These are phyloP conservation scores for Xenentodon cancila DNA, from an alignment of 2,797 vertebrate genomes.

Conservation along the genomic window DNA sequence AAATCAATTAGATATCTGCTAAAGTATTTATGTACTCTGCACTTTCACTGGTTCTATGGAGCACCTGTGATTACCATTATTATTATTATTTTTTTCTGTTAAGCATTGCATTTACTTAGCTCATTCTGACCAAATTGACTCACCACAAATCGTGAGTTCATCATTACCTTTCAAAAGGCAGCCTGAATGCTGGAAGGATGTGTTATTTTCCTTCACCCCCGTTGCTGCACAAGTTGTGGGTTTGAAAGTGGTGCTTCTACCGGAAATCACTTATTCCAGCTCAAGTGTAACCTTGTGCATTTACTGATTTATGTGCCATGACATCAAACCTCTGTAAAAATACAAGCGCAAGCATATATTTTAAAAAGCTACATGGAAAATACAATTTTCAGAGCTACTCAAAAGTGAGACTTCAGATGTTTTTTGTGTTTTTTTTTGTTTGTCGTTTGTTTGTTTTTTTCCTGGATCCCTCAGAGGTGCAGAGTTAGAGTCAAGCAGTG, in stretches of 20 bases:
- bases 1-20: conserved; percentile 47
- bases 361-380: conserved; percentile 28
- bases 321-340: conserved; percentile 43
- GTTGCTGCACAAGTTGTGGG: background rate
- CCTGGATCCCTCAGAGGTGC: background rate
- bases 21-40: conserved; percentile 33
- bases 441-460: background rate
- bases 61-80: conserved; percentile 29
- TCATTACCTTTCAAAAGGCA: conserved; percentile 25
- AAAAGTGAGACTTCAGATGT: background rate
- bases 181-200: background rate
- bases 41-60: conserved; percentile 21
- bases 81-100: conserved; percentile 32
- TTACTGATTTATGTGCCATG: background rate
- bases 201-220: background rate
- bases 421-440: background rate
- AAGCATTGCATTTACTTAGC: conserved; percentile 34
- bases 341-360: conserved; percentile 10
- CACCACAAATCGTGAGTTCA: conserved; percentile 16
- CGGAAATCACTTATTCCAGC: conserved; percentile 13
- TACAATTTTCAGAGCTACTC: conserved; percentile 1
- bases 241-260: conserved; percentile 27
- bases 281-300: conserved; percentile 9
- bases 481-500: conserved; percentile 34
- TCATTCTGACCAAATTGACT: conserved; percentile 23